Evolutionary conservation across 1,140 invertebrate genomes (phyloP).

Genomic region (Drosophila nigrodunni): DNA sequence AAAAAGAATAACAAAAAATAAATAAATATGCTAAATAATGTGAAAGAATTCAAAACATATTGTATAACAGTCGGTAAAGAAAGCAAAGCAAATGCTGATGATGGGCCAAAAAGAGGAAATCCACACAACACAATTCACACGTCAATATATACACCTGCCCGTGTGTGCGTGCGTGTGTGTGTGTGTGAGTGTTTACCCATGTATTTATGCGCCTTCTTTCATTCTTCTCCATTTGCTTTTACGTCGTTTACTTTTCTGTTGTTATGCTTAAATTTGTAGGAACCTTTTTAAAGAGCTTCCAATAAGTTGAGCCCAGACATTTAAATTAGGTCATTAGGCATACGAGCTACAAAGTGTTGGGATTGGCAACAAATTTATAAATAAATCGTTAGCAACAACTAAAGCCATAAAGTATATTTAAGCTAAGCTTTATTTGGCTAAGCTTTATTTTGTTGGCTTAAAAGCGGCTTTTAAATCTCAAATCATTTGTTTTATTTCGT

Average conservation of each 20-base stretch:
- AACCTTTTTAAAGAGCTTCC: slow-evolving; percentile 19
- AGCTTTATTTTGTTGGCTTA: not conserved
- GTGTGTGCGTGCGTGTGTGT: not conserved
- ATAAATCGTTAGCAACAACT: not conserved
- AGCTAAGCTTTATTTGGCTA: not conserved
- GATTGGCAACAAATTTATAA: slow-evolving; percentile 12
- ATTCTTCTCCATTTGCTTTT: slow-evolving; percentile 33
- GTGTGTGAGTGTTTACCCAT: slow-evolving; percentile 20
- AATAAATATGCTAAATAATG: slow-evolving; percentile 80
- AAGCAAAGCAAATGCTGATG: slow-evolving; percentile 29
- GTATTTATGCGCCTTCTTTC: slow-evolving; percentile 30
- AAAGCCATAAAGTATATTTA: not conserved
- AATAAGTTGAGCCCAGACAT: slow-evolving; percentile 13
- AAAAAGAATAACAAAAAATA: slow-evolving; percentile 58
- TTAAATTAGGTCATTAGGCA: slow-evolving; percentile 51
- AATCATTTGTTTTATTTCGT: slow-evolving; percentile 1
- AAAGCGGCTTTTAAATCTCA: not conserved
- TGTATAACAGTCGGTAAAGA: slow-evolving; percentile 62
- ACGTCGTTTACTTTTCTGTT: slow-evolving; percentile 30
- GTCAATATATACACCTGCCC: slow-evolving; percentile 5
- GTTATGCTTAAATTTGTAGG: slow-evolving; percentile 36
- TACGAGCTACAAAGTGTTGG: not conserved
- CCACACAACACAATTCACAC: slow-evolving; percentile 20
- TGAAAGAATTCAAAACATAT: slow-evolving; percentile 73
- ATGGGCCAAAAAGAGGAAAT: slow-evolving; percentile 17